Evolutionary conservation across 2,888 invertebrate species (phyloP), one percentile per base, ranked within the genome.

Genomic region (Apodemia duryi): DNA sequence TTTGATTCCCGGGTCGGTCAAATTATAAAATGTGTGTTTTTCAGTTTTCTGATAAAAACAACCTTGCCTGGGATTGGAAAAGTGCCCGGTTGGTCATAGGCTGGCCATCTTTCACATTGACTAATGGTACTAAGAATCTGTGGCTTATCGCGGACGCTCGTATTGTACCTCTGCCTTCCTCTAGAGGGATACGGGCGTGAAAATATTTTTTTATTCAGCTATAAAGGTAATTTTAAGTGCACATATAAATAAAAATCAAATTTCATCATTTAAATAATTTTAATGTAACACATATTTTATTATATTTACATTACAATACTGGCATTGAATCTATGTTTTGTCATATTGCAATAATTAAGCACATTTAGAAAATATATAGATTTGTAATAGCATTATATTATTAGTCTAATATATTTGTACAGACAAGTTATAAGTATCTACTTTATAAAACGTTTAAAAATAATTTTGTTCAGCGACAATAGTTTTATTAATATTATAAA

Each of bases 271-370:
- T 85, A 77, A 78, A 75, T 72, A 69, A 74, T 82, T 88, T 88
- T 88, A 90, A 85, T 88, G 78, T 86, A 89, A 89, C 87, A 90
- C 88, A 87, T 85, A 46, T 46, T 46, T 85, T 76, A 57, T 32
- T 57, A 85, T 90, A 90, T 91, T 86, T 91, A 91, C 89, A 90
- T 81, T 89, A 85, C 85, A 91, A 91, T 91, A 91, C 91, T 91
- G 91, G 90, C 88, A 86, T 88, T 84, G 80, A 88, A 81, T 81
- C 81, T 80, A 79, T 72, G 78, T 77, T 74, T 77, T 79, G 77
- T 77, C 72, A 75, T 78, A 72, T 75, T 77, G 74, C 73, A 71
- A 77, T 69, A 73, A 66, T 66, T 61, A 67, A 68, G 65, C 46
- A 67, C 65, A 62, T 68, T 69, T 66, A 51, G 60, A 61, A 68